phyloP scores from a whole-genome alignment of 2,888 invertebrate species.

The Sarcophaga variegata region DNA sequence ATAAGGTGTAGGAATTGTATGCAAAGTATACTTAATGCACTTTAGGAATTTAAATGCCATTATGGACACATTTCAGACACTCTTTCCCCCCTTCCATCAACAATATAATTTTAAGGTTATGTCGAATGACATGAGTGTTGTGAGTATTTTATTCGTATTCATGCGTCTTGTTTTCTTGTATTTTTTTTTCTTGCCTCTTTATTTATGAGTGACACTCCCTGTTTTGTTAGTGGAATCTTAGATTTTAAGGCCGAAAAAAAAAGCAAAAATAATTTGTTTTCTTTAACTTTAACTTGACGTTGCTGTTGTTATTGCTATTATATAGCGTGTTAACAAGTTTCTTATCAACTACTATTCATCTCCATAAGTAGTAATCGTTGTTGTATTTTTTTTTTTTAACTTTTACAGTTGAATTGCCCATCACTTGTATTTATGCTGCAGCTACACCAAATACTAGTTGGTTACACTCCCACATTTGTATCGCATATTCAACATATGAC shows the following conservation, averaged over 20 bases:
- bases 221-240: conserved; percentile 18
- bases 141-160: neutral
- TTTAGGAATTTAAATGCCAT: neutral
- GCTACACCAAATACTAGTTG: too few species aligned
- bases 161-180: neutral
- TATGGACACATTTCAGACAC: neutral
- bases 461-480: conserved; percentile 32
- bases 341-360: conserved; percentile 1
- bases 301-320: neutral
- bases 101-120: neutral
- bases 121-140: neutral
- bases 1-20: too few species aligned
- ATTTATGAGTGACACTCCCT: conserved; percentile 31
- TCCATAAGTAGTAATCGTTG: neutral
- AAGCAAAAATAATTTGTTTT: neutral
- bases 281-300: neutral
- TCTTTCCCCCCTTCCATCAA: too few species aligned
- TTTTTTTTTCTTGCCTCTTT: neutral
- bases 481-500: too few species aligned
- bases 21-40: neutral
- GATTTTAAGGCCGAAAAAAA: conserved; percentile 6
- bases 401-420: neutral
- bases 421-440: neutral
- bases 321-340: conserved; percentile 45
- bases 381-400: neutral